Evolutionary conservation across 2,113 vertebrate species (phyloP).

Genomic region (Campylorhamphus procurvoides): DNA sequence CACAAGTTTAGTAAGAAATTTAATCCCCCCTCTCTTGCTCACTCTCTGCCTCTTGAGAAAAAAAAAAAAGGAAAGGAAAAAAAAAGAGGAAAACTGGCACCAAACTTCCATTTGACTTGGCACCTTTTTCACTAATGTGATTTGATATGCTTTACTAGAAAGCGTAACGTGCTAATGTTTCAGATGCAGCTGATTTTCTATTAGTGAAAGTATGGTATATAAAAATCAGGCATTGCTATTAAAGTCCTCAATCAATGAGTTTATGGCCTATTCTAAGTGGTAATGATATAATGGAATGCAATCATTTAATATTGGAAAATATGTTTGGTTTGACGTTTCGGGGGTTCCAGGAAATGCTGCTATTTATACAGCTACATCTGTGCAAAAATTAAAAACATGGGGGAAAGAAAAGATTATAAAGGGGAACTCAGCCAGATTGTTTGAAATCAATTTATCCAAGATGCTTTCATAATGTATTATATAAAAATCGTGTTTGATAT

Average conservation of each 20-base stretch:
- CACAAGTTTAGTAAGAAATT: slow-evolving; percentile 65
- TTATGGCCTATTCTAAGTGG: slow-evolving; percentile 60
- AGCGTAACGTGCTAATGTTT: slow-evolving; percentile 73
- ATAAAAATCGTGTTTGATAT: background rate
- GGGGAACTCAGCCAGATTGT: background rate
- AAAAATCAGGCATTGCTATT: slow-evolving; percentile 61
- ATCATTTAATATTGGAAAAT: slow-evolving; percentile 68
- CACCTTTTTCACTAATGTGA: slow-evolving; percentile 61
- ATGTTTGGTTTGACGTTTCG: slow-evolving; percentile 51
- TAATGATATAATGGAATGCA: slow-evolving; percentile 70
- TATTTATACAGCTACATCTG: slow-evolving; percentile 54
- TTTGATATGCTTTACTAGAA: slow-evolving; percentile 71
- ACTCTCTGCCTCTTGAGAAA: background rate
- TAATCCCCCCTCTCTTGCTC: slow-evolving; percentile 37
- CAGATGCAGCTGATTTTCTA: slow-evolving; percentile 70
- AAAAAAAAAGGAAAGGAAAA: background rate
- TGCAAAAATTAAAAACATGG: slow-evolving; percentile 54
- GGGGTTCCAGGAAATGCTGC: slow-evolving; percentile 58
- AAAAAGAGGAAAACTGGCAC: slow-evolving; percentile 37
- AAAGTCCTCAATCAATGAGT: slow-evolving; percentile 62
- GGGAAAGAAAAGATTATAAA: background rate
- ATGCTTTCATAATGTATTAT: background rate
- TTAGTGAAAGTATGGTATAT: slow-evolving; percentile 66
- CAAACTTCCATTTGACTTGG: slow-evolving; percentile 68
- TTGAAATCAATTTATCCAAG: background rate